These are phyloP conservation scores for Dicyrtomina minuta DNA, from an alignment of 2,888 invertebrate species.

Conservation along the genomic window DNA sequence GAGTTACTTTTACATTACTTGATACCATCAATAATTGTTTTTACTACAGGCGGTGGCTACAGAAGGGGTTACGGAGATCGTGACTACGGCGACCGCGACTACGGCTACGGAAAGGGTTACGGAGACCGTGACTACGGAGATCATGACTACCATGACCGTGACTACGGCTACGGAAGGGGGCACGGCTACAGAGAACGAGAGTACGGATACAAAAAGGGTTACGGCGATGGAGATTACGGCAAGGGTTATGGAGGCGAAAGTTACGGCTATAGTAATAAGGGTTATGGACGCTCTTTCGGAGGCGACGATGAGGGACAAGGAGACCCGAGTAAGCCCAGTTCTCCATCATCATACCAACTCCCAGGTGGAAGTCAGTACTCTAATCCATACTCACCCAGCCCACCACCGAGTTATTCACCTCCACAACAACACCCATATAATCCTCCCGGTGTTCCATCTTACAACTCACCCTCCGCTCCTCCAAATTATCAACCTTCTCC, in stretches of 20 bases:
- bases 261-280: not conserved
- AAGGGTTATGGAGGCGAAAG: not conserved
- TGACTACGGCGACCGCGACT: not conserved
- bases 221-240: not conserved
- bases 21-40: too few species aligned
- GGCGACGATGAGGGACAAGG: not conserved
- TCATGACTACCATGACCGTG: not conserved
- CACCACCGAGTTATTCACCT: too few species aligned
- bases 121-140: not conserved
- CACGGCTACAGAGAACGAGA: too few species aligned
- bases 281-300: not conserved
- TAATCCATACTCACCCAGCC: not conserved
- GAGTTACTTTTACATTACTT: too few species aligned
- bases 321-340: not conserved
- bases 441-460: not conserved
- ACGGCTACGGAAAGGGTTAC: not conserved
- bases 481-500: not conserved
- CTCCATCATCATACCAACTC: not conserved
- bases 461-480: not conserved
- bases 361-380: not conserved
- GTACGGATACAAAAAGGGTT: not conserved
- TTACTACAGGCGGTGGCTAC: not conserved
- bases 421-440: not conserved
- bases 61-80: not conserved
- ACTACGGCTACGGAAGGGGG: not conserved